Percentiles rank a stretch among this genome's conserved stretches.
phyloP scores from a whole-genome alignment of 1,140 invertebrate species.

The Nautilus pompilius region DNA sequence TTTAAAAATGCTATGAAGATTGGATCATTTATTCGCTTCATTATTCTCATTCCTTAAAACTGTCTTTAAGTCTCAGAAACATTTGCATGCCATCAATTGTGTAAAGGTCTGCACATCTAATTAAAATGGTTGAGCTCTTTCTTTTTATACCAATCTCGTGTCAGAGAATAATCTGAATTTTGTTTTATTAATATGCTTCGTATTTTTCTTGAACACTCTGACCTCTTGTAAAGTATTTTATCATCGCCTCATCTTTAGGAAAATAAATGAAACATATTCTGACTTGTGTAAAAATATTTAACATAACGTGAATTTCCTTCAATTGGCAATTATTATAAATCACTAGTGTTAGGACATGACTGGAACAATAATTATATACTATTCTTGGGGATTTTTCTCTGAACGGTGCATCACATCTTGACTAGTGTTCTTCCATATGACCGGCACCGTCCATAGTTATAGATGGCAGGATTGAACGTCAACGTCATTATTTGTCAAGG shows the following conservation, averaged over 20 bases:
- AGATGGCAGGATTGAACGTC: conserved; percentile 11
- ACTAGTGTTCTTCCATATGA: conserved; percentile 18
- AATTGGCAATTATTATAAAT: conserved; percentile 17
- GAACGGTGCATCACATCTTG: conserved; percentile 11
- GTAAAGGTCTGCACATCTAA: background rate
- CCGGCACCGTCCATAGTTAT: conserved; percentile 19
- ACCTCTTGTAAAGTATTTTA: background rate
- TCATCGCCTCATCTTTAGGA: conserved; percentile 9
- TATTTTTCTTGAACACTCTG: background rate
- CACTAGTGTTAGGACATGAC: conserved; percentile 16
- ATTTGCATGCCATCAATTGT: background rate
- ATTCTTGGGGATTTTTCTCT: conserved; percentile 6
- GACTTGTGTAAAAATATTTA: conserved; percentile 9
- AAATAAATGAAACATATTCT: conserved; percentile 16
- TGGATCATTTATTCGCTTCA: conserved; percentile 2
- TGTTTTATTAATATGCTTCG: background rate
- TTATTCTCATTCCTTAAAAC: background rate
- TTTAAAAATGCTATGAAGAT: conserved; percentile 12
- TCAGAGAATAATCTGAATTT: conserved; percentile 4
- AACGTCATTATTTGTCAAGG: conserved; percentile 5
- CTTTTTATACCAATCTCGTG: background rate
- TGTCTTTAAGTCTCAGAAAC: conserved; percentile 3
- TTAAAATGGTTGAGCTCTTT: background rate
- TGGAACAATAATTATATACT: conserved; percentile 14
- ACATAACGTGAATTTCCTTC: conserved; percentile 13